These are phyloP conservation scores for Albula glossodonta DNA, from an alignment of 2,113 vertebrate genomes.

Conservation along the genomic window DNA sequence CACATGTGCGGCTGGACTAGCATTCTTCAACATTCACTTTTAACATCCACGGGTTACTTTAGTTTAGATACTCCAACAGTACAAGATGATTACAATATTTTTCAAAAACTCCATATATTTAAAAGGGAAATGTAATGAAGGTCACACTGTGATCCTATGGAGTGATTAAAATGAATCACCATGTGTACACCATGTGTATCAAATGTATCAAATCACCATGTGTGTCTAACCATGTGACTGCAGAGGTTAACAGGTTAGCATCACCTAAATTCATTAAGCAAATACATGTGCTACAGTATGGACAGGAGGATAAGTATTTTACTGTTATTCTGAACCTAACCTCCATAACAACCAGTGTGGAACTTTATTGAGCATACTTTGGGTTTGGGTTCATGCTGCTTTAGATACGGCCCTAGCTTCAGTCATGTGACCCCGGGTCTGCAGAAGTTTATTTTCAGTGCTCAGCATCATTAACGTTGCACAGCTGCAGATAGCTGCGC, in stretches of 20 bases:
- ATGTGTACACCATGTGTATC: no score
- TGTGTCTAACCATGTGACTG: no score
- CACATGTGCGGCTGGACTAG: no score
- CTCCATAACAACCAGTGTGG: not conserved
- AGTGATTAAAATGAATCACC: no score
- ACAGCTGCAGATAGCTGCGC: not conserved
- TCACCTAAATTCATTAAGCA: not conserved
- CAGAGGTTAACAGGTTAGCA: not conserved
- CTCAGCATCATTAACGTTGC: not conserved
- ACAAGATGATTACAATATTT: not conserved
- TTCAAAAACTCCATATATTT: not conserved
- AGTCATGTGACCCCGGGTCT: not conserved
- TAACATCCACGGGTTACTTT: no score
- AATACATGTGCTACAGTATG: not conserved
- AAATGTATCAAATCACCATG: no score
- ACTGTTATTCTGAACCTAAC: not conserved
- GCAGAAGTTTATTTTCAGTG: not conserved
- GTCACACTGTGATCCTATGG: not conserved
- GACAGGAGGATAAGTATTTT: not conserved
- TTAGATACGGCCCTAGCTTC: not conserved
- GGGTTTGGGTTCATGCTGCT: not conserved
- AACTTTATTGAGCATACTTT: not conserved
- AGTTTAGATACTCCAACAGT: not conserved
- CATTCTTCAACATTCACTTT: no score
- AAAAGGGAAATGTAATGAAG: not conserved